Evolutionary conservation across 2,113 vertebrate genomes (phyloP), one percentile per base, ranked within the genome.

Genomic region (Nannobrachium achirus): DNA sequence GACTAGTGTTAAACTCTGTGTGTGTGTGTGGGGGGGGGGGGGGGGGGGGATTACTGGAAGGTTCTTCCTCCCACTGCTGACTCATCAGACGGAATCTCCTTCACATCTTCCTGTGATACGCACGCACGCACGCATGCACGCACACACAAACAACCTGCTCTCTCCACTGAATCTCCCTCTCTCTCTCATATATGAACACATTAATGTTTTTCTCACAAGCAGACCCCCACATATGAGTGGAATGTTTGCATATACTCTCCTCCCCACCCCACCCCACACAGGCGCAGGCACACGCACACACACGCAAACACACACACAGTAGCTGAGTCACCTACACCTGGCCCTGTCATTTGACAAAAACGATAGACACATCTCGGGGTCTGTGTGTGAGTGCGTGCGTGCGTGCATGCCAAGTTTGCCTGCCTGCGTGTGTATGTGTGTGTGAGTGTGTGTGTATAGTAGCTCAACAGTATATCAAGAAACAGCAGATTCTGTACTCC

Each of bases 41-140:
- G 82, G 58, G 71, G 81, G 83, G 75, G 63, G 73, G 72, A 79
- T 33, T 33, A 33, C 25, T 33, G 25, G 25, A 33, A 33, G 25
- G 25, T 33, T 33, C 25, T 33, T 33, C 25, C 25, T 33, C 25
- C 25, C 25, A 33, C 64, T 65, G 52, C 70, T 83, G 79, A 83
- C 13, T 83, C 75, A 86, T 74, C 64, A 66, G 55, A 61, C 25
- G 25, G 25, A 33, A 33, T 33, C 25, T 33, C 25, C 25, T 33
- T 33, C 64, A 71, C 71, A 69, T 73, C 63, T 50, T 38, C 38
- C 71, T 56, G 4, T 33, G 49, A 57, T 51, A 64, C 61, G 51
- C 61, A 52, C 44, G 51, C 81, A 62, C 57, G 70, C 63, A 57
- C 59, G 45, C 67, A 69, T 57, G 25, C 48, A 61, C 53, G 46